Conservation (phyloP, 2,113 vertebrate genomes). For the Pollimyrus isidori region DNA sequence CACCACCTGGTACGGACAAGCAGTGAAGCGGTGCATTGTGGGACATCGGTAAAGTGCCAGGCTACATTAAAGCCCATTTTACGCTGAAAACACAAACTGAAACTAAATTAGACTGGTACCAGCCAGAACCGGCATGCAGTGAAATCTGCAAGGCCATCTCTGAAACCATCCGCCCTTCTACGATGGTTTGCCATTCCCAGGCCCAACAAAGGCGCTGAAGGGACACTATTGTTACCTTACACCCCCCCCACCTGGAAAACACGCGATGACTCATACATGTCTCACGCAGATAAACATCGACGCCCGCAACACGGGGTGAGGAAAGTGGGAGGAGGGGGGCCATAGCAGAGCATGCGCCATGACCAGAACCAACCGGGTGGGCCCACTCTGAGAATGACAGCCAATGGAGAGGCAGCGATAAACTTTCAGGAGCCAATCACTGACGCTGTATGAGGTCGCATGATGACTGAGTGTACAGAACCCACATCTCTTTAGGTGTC, state of each 20-base stretch:
- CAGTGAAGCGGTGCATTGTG: background rate
- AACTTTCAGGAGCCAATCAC: constrained; percentile 16
- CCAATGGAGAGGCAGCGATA: constrained; percentile 10
- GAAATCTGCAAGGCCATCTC: constrained; percentile 19
- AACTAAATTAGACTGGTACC: background rate
- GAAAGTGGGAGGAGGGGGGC: background rate
- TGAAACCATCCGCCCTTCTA: constrained; percentile 8
- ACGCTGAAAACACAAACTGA: background rate
- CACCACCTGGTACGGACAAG: background rate
- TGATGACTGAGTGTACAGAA: background rate
- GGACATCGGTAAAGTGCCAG: background rate
- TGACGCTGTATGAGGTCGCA: background rate
- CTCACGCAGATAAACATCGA: constrained; percentile 50
- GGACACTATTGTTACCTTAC: constrained; percentile 43
- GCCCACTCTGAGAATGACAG: background rate
- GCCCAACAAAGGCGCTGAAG: constrained; percentile 33
- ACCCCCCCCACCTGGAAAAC: constrained; percentile 37
- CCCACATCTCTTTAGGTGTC: background rate
- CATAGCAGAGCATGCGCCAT: background rate
- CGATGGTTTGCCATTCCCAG: constrained; percentile 32
- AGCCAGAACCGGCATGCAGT: constrained; percentile 20
- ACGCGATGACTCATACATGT: constrained; percentile 39
- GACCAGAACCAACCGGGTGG: background rate
- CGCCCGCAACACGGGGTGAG: background rate
- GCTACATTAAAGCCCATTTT: background rate